phyloP scores from a whole-genome alignment of 2,797 vertebrate genomes.

The Pseudopleuronectes americanus region DNA sequence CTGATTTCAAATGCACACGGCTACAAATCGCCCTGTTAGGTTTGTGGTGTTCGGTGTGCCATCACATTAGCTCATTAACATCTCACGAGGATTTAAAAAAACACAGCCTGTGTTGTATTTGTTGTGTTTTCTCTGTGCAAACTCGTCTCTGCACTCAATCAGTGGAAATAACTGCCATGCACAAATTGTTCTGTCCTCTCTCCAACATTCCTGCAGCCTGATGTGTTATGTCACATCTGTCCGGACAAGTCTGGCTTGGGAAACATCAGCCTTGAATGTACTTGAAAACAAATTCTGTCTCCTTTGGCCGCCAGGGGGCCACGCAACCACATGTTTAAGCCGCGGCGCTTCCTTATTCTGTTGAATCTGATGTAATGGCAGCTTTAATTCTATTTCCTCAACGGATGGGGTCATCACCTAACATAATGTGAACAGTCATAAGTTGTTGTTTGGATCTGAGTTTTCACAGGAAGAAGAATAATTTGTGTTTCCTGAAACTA shows the following conservation, averaged over 20 bases:
- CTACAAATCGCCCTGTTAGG: neutral
- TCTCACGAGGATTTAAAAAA: constrained; percentile 28
- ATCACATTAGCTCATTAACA: neutral
- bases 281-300: neutral
- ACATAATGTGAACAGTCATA: constrained; percentile 38
- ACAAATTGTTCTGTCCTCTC: constrained; percentile 48
- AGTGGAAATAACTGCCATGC: constrained; percentile 30
- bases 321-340: neutral
- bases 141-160: constrained; percentile 15
- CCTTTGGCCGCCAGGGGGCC: constrained; percentile 64
- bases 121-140: constrained; percentile 18
- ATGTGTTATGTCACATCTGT: constrained; percentile 68
- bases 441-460: neutral
- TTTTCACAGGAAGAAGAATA: neutral
- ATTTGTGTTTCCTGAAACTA: neutral
- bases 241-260: constrained; percentile 60
- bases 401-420: constrained; percentile 17
- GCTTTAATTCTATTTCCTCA: constrained; percentile 20
- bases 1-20: neutral
- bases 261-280: constrained; percentile 51
- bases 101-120: neutral
- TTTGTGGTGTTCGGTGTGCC: neutral
- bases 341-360: constrained; percentile 36
- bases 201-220: constrained; percentile 70
- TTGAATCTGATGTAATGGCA: constrained; percentile 24